A percentile compares a stretch with the other conserved stretches of the same genome.
Conservation (phyloP, 2,888 invertebrate genomes). For the Trachelus iudaicus region DNA sequence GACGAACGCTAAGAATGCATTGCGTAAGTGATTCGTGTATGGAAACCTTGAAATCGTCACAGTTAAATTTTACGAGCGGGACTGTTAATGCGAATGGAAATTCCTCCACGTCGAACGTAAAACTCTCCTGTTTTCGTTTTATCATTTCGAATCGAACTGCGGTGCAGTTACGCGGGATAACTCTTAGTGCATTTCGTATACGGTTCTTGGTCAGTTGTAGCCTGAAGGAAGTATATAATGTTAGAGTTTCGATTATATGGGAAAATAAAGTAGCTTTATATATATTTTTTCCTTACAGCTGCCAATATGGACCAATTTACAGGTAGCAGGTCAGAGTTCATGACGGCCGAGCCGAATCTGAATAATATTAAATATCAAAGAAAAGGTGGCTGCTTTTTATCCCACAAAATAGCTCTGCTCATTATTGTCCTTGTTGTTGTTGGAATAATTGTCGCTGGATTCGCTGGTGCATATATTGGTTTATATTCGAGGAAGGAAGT, state of each 20-base stretch:
- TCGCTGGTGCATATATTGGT: constrained; percentile 51
- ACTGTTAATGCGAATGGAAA: neutral
- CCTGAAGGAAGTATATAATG: neutral
- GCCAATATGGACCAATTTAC: constrained; percentile 47
- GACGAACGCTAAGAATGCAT: neutral
- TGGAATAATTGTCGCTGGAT: constrained; percentile 46
- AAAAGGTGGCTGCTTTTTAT: constrained; percentile 73
- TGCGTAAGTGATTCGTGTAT: neutral
- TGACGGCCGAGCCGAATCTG: constrained; percentile 69
- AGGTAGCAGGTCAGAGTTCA: constrained; percentile 71
- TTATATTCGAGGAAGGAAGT: constrained; percentile 42
- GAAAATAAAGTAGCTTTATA: neutral
- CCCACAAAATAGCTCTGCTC: constrained; percentile 69
- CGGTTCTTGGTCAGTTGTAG: neutral
- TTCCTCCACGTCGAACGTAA: neutral
- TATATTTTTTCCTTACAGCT: constrained; percentile 32
- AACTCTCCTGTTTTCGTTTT: neutral
- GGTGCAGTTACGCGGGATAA: neutral
- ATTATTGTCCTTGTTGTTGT: constrained; percentile 44
- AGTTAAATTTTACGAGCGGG: neutral
- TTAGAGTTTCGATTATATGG: neutral
- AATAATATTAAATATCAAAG: constrained; percentile 71
- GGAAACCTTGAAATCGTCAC: neutral
- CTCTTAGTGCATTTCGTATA: neutral
- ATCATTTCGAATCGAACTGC: neutral